Percentiles rank a stretch among this genome's conserved stretches.
Evolutionary conservation across 2,797 vertebrate species (phyloP).

Genomic region (Telmatherina bonti): DNA sequence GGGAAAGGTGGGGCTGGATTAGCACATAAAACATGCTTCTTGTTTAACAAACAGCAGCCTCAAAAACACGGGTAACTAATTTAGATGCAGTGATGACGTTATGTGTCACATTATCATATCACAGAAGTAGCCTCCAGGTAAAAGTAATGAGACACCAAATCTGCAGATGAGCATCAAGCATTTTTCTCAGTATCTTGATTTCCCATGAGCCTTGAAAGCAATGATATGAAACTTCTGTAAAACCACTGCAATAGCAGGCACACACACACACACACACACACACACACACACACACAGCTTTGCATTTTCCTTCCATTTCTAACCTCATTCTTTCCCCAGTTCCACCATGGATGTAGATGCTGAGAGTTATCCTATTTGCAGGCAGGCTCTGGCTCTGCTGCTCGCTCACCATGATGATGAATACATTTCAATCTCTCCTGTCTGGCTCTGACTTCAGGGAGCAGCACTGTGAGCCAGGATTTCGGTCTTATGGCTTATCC

Average conservation of each 20-base stretch:
- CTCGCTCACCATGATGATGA: constrained; percentile 57
- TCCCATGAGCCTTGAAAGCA: constrained; percentile 3
- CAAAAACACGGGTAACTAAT: neutral
- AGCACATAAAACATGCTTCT: neutral
- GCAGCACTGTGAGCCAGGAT: constrained; percentile 38
- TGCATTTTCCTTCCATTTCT: constrained; percentile 20
- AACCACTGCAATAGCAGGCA: constrained; percentile 14
- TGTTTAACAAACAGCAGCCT: constrained; percentile 4
- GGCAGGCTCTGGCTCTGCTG: constrained; percentile 44
- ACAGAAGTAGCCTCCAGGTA: constrained; percentile 11
- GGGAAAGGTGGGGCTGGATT: neutral
- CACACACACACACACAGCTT: neutral
- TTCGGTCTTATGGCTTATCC: constrained; percentile 67
- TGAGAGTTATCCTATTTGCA: constrained; percentile 59
- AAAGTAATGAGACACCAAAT: neutral
- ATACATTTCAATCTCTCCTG: constrained; percentile 70
- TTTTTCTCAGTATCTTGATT: constrained; percentile 3
- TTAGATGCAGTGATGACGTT: neutral
- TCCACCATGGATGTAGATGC: constrained; percentile 40
- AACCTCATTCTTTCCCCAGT: constrained; percentile 8
- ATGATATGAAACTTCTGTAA: neutral
- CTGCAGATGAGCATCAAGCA: neutral
- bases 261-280: no score
- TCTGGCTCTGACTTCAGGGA: constrained; percentile 61
- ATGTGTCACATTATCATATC: constrained; percentile 14